A percentile compares a stretch with the other conserved stretches of the same genome.
phyloP scores from a whole-genome alignment of 2,888 invertebrate genomes.

The Amblyteles armatorius region DNA sequence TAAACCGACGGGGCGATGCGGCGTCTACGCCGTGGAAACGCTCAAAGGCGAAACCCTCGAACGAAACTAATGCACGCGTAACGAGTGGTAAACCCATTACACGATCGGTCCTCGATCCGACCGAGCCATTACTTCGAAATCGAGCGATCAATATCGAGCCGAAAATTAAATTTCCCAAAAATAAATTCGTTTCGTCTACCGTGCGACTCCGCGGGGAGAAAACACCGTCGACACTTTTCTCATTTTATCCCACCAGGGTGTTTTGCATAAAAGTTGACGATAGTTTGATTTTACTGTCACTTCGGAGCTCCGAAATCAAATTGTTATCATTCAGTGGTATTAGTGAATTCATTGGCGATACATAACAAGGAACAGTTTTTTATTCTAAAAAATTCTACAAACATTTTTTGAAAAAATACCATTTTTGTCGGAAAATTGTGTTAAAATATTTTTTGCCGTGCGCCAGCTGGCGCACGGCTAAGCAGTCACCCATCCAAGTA shows the following conservation, averaged over 20 bases:
- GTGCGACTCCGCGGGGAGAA: background rate
- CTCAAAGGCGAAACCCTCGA: background rate
- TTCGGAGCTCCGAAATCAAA: background rate
- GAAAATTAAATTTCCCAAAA: background rate
- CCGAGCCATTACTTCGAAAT: background rate
- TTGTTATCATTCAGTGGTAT: background rate
- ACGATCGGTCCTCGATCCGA: constrained; percentile 20
- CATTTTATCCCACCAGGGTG: background rate
- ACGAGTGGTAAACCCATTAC: constrained; percentile 44
- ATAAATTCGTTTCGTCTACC: background rate
- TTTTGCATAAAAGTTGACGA: background rate
- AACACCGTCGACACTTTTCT: background rate
- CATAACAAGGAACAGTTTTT: too few relatives aligned
- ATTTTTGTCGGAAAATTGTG: too few relatives aligned
- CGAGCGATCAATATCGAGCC: background rate
- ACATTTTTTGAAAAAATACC: too few relatives aligned
- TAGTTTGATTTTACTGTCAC: background rate
- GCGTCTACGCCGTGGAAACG: background rate
- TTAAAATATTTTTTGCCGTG: too few relatives aligned
- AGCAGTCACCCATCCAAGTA: too few relatives aligned
- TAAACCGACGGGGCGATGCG: constrained; percentile 29
- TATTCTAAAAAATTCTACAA: too few relatives aligned
- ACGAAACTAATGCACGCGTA: constrained; percentile 33
- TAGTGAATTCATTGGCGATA: too few relatives aligned
- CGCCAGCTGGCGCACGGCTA: too few relatives aligned